These are phyloP conservation scores for Pelochelys cantorii DNA, from an alignment of 2,797 vertebrate species.

Conservation along the genomic window DNA sequence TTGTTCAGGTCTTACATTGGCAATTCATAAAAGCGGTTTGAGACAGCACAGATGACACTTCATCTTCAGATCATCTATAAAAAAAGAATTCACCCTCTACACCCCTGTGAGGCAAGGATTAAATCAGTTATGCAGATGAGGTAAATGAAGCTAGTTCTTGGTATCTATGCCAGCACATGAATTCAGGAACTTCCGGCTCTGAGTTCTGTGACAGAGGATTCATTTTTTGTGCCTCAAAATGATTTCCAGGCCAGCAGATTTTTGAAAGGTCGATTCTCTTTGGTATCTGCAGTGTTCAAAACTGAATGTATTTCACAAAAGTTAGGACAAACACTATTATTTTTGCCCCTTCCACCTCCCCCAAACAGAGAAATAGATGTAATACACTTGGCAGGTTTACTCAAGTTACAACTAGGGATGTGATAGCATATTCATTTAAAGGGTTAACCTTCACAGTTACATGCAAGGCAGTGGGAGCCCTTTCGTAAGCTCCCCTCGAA, in stretches of 20 bases:
- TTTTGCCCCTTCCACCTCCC: not conserved
- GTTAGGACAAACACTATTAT: not conserved
- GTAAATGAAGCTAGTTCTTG: not conserved
- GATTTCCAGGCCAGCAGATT: not conserved
- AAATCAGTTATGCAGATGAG: not conserved
- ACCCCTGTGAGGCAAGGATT: not conserved
- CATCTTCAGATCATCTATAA: not conserved
- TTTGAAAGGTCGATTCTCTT: not conserved
- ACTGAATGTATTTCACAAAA: not conserved
- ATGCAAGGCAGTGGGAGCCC: too few relatives aligned
- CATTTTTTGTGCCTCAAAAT: not conserved
- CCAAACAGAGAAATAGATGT: not conserved
- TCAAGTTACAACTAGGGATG: not conserved
- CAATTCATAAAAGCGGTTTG: not conserved
- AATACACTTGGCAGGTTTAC: too few relatives aligned
- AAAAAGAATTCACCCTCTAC: not conserved
- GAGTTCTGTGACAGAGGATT: not conserved
- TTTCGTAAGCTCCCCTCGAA: too few relatives aligned
- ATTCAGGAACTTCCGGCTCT: rapidly evolving
- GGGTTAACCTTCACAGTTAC: too few relatives aligned
- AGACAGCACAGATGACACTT: not conserved
- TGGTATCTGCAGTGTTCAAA: not conserved
- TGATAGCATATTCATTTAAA: too few relatives aligned
- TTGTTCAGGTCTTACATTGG: not conserved
- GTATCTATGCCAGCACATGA: not conserved